phyloP scores from a whole-genome alignment of 2,113 vertebrate species.

The Ranitomeya variabilis region DNA sequence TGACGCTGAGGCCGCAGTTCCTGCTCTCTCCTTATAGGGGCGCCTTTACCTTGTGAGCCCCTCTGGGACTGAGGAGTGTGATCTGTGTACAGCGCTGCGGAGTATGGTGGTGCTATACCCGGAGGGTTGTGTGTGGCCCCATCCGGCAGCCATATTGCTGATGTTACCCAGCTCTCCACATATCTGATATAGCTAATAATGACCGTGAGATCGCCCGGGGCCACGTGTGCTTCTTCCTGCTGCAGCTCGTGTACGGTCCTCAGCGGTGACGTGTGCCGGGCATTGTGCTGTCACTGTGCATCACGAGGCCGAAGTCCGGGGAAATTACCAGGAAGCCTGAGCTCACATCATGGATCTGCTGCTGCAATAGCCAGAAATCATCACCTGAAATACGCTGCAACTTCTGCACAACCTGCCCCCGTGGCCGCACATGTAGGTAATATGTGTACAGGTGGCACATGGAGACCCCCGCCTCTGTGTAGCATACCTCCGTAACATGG shows the following conservation, averaged over 20 bases:
- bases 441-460: no score
- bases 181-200: background rate
- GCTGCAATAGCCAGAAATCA: slow-evolving; percentile 17
- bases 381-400: background rate
- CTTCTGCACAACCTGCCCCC: no score
- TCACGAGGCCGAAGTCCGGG: background rate
- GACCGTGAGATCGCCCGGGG: background rate
- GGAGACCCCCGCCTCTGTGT: no score
- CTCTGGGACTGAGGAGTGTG: no score
- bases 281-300: background rate
- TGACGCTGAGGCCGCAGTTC: background rate
- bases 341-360: background rate
- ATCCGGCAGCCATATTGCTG: no score
- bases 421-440: no score
- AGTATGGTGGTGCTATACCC: background rate
- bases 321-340: background rate
- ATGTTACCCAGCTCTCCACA: no score
- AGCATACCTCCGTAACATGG: no score
- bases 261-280: background rate
- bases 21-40: background rate
- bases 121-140: no score
- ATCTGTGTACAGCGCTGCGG: background rate
- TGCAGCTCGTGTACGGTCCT: background rate
- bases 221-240: background rate
- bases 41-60: no score